Evolutionary conservation across 2,113 vertebrate species (phyloP), one percentile per base, ranked within the genome.

Genomic region (Cryptomyrus ogoouensis): DNA sequence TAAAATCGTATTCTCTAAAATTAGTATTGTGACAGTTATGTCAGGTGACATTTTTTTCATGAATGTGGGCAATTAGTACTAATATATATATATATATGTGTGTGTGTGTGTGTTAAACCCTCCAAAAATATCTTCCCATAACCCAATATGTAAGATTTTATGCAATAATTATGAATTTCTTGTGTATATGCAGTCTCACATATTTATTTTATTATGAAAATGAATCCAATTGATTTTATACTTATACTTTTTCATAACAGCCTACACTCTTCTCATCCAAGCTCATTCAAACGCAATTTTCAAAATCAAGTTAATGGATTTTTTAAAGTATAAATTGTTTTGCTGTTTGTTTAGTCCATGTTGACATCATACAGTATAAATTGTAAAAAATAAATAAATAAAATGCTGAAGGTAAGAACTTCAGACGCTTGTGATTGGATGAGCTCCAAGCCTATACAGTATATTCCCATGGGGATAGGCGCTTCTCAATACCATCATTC

Each of bases 121-220:
- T 77, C 70, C 3, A 17, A 44, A 21, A 35, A 83, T 42, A 44
- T 6, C 24, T 53, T 83, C 7, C 39, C 15, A 31, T 86, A 91
- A 83, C 35, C 88, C 49, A 49, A 56, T 66, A 62, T 85, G 89
- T 62, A 88, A 91, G 87, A 70, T 52, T 83, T 80, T 13, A 12
- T 53, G 27, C 24, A 70, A 86, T 24, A 70, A 88, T 10, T 56
- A 39, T 53, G 89, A 50, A 24, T 44, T 24, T 83, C 17, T 70
- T 53, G 91, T 90, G 89, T 90, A 88, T 92, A 89, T 89, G 87
- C 93, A 88, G 44, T n/a, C 83, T 89, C 88, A 91, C 62, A 31
- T 92, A 91, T 92, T 52, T 56, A 56, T 56, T 62, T 90, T 80
- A 58, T 49, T 15, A 84, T 70, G 89, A 42, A 88, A 84, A 90